A percentile compares a stretch with the other conserved stretches of the same genome.
Evolutionary conservation across 2,888 invertebrate genomes (phyloP).

Genomic region (Eristalis arbustorum): DNA sequence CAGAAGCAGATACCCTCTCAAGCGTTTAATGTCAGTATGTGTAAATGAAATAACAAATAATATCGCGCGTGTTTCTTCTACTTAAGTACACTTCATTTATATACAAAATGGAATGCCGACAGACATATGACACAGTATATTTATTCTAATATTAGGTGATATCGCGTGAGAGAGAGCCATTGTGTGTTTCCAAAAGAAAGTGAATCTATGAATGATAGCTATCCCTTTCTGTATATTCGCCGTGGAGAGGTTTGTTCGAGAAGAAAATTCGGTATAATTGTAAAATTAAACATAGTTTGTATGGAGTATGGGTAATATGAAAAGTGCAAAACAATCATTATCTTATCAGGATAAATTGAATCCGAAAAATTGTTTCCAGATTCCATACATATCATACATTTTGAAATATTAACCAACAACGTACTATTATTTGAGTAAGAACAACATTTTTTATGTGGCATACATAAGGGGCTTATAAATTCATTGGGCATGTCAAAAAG

Average conservation of each 20-base stretch:
- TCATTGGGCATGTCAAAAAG: too few species aligned
- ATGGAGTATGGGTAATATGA: too few species aligned
- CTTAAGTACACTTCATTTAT: constrained; percentile 33
- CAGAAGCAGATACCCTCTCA: neutral
- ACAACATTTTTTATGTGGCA: too few species aligned
- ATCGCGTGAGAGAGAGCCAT: neutral
- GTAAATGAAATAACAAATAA: constrained; percentile 9
- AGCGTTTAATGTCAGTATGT: constrained; percentile 20
- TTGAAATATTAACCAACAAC: too few species aligned
- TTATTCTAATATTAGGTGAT: constrained; percentile 28
- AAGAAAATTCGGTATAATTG: neutral
- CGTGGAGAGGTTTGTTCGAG: neutral
- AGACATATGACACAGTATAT: neutral
- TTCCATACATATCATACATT: too few species aligned
- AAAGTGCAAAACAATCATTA: too few species aligned
- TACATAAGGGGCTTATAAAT: too few species aligned
- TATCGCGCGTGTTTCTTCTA: constrained; percentile 31
- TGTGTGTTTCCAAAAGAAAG: neutral
- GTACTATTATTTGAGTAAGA: too few species aligned
- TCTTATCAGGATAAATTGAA: too few species aligned
- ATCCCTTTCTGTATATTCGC: neutral
- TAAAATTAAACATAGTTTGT: too few species aligned
- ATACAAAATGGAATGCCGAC: constrained; percentile 17
- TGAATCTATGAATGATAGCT: neutral
- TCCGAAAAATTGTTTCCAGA: too few species aligned